A percentile compares a stretch with the other conserved stretches of the same genome.
These are phyloP conservation scores for Alloplasta piceator DNA, from an alignment of 2,888 invertebrate species.

Conservation along the genomic window DNA sequence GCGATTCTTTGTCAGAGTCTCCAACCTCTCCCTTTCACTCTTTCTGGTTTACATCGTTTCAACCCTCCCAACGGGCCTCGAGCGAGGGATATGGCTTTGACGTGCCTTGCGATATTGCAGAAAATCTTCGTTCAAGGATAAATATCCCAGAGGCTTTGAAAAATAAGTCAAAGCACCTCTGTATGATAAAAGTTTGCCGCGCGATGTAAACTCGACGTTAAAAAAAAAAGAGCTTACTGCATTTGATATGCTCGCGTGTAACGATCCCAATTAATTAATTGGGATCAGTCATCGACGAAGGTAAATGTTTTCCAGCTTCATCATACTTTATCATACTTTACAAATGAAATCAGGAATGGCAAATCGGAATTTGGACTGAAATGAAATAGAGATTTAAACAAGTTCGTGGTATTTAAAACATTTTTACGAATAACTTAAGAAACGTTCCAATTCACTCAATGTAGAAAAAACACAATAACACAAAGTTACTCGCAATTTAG, in stretches of 20 bases:
- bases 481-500: too few species aligned
- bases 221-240: not conserved
- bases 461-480: too few species aligned
- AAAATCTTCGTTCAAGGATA: slow-evolving; percentile 34
- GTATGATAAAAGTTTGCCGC: not conserved
- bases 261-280: not conserved
- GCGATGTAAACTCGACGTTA: not conserved
- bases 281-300: not conserved
- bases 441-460: too few species aligned
- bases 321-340: too few species aligned
- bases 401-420: too few species aligned
- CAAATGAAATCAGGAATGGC: too few species aligned
- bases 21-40: not conserved
- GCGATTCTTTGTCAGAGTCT: slow-evolving; percentile 13
- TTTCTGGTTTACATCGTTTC: slow-evolving; percentile 11
- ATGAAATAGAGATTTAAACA: too few species aligned
- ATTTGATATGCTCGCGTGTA: not conserved
- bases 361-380: too few species aligned
- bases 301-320: too few species aligned
- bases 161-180: not conserved
- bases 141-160: not conserved
- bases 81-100: slow-evolving; percentile 32
- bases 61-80: not conserved
- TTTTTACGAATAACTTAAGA: too few species aligned
- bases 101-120: slow-evolving; percentile 53